phyloP scores from a whole-genome alignment of 1,140 invertebrate species.

The Ctenoplectra terminalis region DNA sequence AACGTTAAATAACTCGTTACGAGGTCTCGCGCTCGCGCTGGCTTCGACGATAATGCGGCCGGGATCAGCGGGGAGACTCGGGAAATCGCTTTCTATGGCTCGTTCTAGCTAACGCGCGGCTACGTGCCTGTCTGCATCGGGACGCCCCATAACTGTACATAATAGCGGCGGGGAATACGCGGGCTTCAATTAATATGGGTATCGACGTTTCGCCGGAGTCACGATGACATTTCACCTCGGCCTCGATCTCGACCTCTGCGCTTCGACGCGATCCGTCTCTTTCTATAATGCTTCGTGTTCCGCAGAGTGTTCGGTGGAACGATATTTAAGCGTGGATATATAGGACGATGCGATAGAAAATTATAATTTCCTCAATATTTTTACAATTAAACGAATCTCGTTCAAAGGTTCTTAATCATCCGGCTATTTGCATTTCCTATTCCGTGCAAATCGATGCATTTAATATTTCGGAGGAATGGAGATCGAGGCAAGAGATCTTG shows the following conservation, averaged over 20 bases:
- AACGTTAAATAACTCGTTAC: slow-evolving; percentile 59
- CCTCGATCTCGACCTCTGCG: neutral
- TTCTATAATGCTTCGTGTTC: neutral
- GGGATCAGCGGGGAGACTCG: neutral
- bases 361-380: neutral
- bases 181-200: slow-evolving; percentile 60
- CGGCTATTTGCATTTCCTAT: slow-evolving; percentile 11
- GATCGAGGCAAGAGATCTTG: neutral
- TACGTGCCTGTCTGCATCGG: slow-evolving; percentile 47
- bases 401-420: neutral
- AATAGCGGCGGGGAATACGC: slow-evolving; percentile 50
- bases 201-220: slow-evolving; percentile 46
- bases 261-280: neutral
- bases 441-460: neutral
- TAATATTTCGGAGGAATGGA: slow-evolving; percentile 6
- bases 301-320: neutral
- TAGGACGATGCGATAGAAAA: too few species aligned
- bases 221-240: slow-evolving; percentile 36
- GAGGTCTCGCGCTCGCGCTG: slow-evolving; percentile 11
- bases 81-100: slow-evolving; percentile 54
- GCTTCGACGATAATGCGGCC: slow-evolving; percentile 43
- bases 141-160: slow-evolving; percentile 45
- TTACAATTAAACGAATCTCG: neutral
- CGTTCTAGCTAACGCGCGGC: slow-evolving; percentile 46
- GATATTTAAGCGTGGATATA: neutral